A percentile compares a stretch with the other conserved stretches of the same genome.
phyloP scores from a whole-genome alignment of 2,113 vertebrate species.

The Hylia prasina region DNA sequence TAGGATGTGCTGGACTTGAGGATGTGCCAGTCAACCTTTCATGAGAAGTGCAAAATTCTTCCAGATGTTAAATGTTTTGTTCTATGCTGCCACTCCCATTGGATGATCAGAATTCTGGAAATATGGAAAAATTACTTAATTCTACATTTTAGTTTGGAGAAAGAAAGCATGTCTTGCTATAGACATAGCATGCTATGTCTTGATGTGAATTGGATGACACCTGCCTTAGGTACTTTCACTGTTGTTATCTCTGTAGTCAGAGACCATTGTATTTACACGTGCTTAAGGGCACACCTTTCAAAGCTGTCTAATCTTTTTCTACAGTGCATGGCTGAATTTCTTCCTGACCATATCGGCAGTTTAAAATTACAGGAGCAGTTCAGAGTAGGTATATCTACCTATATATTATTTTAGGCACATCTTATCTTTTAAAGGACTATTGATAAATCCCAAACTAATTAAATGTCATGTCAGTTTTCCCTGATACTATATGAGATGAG shows the following conservation, averaged over 20 bases:
- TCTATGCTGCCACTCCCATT: not conserved
- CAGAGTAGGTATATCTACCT: not conserved
- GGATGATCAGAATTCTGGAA: not conserved
- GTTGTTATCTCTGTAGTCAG: not conserved
- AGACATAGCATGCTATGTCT: not conserved
- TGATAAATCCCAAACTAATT: not conserved
- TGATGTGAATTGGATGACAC: not conserved
- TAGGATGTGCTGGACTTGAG: not conserved
- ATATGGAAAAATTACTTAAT: not conserved
- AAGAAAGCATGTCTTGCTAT: not conserved
- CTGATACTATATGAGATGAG: not conserved
- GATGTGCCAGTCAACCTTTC: not conserved
- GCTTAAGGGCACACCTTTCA: not conserved
- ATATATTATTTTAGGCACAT: not conserved
- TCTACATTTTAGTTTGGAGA: not conserved
- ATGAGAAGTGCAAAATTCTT: not conserved
- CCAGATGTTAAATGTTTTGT: not conserved
- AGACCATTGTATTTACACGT: not conserved
- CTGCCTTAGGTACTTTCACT: slow-evolving; percentile 2
- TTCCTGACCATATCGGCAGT: not conserved
- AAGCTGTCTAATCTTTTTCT: not conserved
- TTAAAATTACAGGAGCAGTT: not conserved
- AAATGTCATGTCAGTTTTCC: not conserved
- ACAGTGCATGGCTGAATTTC: not conserved
- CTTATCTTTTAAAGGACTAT: not conserved